phyloP scores from a whole-genome alignment of 2,113 vertebrate species.

The Pedionomus torquatus region DNA sequence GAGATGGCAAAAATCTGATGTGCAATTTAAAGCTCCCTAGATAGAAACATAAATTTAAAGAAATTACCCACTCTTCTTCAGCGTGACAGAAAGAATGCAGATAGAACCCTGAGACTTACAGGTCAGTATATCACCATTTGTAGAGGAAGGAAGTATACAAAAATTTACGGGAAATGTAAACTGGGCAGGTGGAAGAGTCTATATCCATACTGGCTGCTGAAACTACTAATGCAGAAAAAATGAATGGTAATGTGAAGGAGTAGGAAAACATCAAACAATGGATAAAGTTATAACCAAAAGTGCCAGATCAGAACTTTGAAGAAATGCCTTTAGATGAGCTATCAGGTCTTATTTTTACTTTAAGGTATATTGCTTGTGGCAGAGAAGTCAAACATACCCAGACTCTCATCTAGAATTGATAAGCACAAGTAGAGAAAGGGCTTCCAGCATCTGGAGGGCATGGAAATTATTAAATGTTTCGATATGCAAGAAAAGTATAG shows the following conservation, averaged over 20 bases:
- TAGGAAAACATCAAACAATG: neutral
- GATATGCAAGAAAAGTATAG: neutral
- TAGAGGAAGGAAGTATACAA: neutral
- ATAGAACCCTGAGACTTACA: neutral
- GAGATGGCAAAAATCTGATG: neutral
- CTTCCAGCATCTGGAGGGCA: neutral
- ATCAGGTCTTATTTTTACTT: neutral
- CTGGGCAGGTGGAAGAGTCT: neutral
- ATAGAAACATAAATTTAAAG: constrained; percentile 17
- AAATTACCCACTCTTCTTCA: neutral
- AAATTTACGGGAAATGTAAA: neutral
- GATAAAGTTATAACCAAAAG: neutral
- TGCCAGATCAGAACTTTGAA: neutral
- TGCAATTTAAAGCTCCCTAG: neutral
- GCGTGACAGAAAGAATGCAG: neutral
- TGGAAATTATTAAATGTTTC: neutral
- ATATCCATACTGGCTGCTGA: neutral
- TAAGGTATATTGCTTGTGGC: neutral
- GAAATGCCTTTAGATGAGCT: neutral
- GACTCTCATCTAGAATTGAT: neutral
- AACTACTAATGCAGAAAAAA: neutral
- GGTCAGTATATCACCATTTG: neutral
- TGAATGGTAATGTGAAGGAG: neutral
- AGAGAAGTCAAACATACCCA: neutral
- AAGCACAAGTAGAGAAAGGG: neutral